Percentiles rank a stretch among this genome's conserved stretches.
phyloP scores from a whole-genome alignment of 2,888 invertebrate species.

The Rhimphoctona megacephalus region DNA sequence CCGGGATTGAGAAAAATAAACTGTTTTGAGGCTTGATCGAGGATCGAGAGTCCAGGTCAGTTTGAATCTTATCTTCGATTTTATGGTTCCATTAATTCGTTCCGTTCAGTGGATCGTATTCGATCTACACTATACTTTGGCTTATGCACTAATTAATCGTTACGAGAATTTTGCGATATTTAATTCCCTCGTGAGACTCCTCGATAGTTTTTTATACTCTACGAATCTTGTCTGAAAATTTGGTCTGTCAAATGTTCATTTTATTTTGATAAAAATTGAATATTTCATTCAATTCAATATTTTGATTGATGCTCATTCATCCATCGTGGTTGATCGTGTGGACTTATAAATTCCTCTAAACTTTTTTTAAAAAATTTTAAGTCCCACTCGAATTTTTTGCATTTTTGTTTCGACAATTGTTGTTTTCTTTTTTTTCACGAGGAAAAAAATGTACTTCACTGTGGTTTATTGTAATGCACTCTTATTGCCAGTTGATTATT shows the following conservation, averaged over 20 bases:
- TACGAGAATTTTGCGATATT: neutral
- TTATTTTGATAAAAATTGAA: neutral
- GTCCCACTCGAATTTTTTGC: neutral
- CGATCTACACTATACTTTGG: neutral
- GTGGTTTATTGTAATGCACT: neutral
- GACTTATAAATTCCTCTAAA: neutral
- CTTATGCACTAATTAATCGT: neutral
- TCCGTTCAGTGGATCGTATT: neutral
- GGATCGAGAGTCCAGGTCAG: conserved; percentile 63
- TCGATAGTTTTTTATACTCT: too few species aligned
- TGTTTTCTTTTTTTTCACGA: neutral
- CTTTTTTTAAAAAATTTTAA: neutral
- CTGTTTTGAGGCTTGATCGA: conserved; percentile 53
- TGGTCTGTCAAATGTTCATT: neutral
- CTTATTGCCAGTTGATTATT: neutral
- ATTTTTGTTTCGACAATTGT: neutral
- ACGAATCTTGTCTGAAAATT: too few species aligned
- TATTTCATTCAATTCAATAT: neutral
- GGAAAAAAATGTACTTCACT: neutral
- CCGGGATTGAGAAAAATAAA: conserved; percentile 35
- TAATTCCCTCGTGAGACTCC: neutral
- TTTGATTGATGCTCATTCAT: neutral
- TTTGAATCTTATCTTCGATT: conserved; percentile 2
- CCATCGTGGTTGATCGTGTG: neutral
- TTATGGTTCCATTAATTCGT: neutral